Evolutionary conservation across 2,797 vertebrate genomes (phyloP), one percentile per base, ranked within the genome.

Genomic region (Anguilla anguilla): DNA sequence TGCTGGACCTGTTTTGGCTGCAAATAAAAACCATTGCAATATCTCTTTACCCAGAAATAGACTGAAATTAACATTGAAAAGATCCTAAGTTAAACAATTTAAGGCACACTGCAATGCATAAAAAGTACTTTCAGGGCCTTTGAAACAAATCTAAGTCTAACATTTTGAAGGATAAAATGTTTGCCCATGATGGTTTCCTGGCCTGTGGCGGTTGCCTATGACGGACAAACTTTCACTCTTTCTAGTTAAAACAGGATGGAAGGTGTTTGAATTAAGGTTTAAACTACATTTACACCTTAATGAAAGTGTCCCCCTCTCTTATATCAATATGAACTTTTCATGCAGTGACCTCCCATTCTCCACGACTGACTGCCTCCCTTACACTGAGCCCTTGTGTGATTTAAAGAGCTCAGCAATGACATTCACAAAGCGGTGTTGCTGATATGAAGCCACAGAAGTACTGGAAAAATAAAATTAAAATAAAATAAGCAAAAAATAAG

Each of bases 81-180:
- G 31, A 69, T 69, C 6, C 2, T 9, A 35, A 35, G 15, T 35
- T 74, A 13, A 35, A 74, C 28, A 31, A 39, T 74, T 88, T 91
- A 93, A 91, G 89, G 89, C 90, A 89, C 86, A 82, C 55, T 59
- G 86, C 81, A 59, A 87, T 67, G 67, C 31, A 84, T 46, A 2
- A 10, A 10, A 28, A 61, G 13, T 57, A 35, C 51, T 67, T 25
- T 22, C 69, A 74, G 69, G 28, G 13, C 31, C 28, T 72, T 35
- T 35, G 5, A 72, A 31, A 28, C 6, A 61, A 17, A 25, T 69
- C 39, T 39, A 39, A 39, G 39, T 9, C 25, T 9, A 77, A 77
- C 13, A 43, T 19, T 77, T 77, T 77, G 67, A 1, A 15, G 72
- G 13, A 17, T 15, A 39, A 43, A 22, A 39, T 15, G 25, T 5